Percentiles rank a stretch among this genome's conserved stretches.
These are phyloP conservation scores for Apis florea DNA, from an alignment of 1,140 invertebrate genomes.

Conservation along the genomic window DNA sequence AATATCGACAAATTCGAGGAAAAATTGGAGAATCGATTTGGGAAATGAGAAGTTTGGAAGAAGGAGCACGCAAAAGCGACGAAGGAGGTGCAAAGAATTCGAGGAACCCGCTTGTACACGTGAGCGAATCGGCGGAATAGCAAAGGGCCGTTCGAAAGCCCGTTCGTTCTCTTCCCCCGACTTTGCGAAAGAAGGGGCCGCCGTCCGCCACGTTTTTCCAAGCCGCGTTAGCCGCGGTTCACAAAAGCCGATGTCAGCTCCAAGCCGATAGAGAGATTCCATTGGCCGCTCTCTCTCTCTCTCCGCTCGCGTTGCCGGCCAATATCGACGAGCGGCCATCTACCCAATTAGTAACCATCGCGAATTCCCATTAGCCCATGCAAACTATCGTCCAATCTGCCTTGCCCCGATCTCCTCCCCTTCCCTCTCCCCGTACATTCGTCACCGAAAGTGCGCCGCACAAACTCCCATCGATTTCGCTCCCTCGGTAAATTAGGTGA, in stretches of 20 bases:
- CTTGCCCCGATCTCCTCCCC: slow-evolving; percentile 38
- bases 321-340: slow-evolving; percentile 72
- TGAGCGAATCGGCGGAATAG: slow-evolving; percentile 53
- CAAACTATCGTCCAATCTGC: slow-evolving; percentile 68
- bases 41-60: slow-evolving; percentile 49
- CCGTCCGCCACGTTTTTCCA: slow-evolving; percentile 63
- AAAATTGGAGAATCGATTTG: slow-evolving; percentile 25
- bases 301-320: slow-evolving; percentile 49
- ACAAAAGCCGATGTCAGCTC: slow-evolving; percentile 68
- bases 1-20: neutral
- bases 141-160: slow-evolving; percentile 52
- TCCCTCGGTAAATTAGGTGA: neutral
- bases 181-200: slow-evolving; percentile 57
- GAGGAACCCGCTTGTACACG: slow-evolving; percentile 42
- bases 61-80: slow-evolving; percentile 46
- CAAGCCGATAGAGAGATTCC: slow-evolving; percentile 68
- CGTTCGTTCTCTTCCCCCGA: slow-evolving; percentile 35
- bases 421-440: slow-evolving; percentile 50
- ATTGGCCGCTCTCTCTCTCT: slow-evolving; percentile 43
- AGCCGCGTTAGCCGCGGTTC: slow-evolving; percentile 42
- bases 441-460: slow-evolving; percentile 50
- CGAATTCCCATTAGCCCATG: slow-evolving; percentile 71
- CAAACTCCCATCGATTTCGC: neutral
- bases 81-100: slow-evolving; percentile 53
- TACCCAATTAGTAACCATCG: slow-evolving; percentile 75